These are phyloP conservation scores for Chrysotoxum bicinctum DNA, from an alignment of 2,888 invertebrate genomes.

Conservation along the genomic window DNA sequence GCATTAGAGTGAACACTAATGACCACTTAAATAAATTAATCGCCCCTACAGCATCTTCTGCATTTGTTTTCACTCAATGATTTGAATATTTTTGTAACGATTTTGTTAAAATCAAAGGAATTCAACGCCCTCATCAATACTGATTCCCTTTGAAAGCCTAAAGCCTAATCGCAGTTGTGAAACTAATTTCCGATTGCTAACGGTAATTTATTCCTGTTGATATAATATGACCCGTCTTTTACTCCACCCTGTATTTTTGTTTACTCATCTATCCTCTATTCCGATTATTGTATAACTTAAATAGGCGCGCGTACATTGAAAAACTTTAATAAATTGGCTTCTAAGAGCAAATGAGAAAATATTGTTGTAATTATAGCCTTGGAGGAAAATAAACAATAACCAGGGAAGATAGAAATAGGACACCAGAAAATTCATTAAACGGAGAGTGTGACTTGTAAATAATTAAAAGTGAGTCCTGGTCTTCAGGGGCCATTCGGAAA, in stretches of 20 bases:
- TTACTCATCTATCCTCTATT: neutral
- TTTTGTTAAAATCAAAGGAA: no score
- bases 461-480: conserved; percentile 38
- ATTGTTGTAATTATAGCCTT: conserved; percentile 37
- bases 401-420: conserved; percentile 34
- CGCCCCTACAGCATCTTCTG: no score
- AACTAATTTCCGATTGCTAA: neutral
- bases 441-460: conserved; percentile 59
- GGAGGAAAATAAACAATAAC: neutral
- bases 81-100: no score
- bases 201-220: neutral
- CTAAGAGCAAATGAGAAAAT: conserved; percentile 7
- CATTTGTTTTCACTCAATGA: no score
- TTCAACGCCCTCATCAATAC: no score
- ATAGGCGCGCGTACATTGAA: conserved; percentile 8
- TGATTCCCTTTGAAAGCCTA: no score
- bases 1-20: no score
- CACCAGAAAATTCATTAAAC: conserved; percentile 54
- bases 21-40: no score
- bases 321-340: conserved; percentile 29
- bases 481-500: neutral
- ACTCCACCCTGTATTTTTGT: neutral
- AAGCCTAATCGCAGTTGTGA: neutral
- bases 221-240: neutral
- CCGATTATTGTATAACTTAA: neutral